These are phyloP conservation scores for Borostomias antarcticus DNA, from an alignment of 2,797 vertebrate species.

Conservation along the genomic window DNA sequence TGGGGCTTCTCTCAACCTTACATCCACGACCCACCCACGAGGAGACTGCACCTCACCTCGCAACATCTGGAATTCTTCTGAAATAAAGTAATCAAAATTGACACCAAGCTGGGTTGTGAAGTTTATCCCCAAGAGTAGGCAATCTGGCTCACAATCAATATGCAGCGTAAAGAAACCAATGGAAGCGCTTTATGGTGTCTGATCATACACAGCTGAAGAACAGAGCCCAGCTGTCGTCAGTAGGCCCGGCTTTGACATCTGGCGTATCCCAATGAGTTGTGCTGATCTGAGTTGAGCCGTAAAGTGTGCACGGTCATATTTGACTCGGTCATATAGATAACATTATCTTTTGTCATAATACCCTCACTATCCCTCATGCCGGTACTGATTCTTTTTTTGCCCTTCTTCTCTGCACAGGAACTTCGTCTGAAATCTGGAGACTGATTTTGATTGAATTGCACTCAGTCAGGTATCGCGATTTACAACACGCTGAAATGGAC, in stretches of 20 bases:
- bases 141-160: conserved; percentile 54
- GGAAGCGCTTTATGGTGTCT: conserved; percentile 52
- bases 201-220: conserved; percentile 57
- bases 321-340: not conserved
- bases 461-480: conserved; percentile 30
- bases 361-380: not conserved
- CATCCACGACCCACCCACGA: conserved; percentile 51
- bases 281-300: conserved; percentile 41
- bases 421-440: conserved; percentile 11
- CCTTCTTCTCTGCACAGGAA: no score
- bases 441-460: conserved; percentile 5
- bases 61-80: conserved; percentile 77
- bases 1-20: conserved; percentile 46
- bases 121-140: conserved; percentile 66
- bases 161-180: conserved; percentile 51
- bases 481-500: conserved; percentile 12
- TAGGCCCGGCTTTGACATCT: conserved; percentile 67
- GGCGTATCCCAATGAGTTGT: conserved; percentile 57
- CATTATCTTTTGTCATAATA: not conserved
- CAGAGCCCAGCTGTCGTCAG: conserved; percentile 66
- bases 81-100: conserved; percentile 79
- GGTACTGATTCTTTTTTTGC: no score
- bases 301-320: not conserved
- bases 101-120: conserved; percentile 69
- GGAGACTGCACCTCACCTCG: conserved; percentile 49